Evolutionary conservation across 2,888 invertebrate genomes (phyloP).

Genomic region (Zaprionus lineosus): DNA sequence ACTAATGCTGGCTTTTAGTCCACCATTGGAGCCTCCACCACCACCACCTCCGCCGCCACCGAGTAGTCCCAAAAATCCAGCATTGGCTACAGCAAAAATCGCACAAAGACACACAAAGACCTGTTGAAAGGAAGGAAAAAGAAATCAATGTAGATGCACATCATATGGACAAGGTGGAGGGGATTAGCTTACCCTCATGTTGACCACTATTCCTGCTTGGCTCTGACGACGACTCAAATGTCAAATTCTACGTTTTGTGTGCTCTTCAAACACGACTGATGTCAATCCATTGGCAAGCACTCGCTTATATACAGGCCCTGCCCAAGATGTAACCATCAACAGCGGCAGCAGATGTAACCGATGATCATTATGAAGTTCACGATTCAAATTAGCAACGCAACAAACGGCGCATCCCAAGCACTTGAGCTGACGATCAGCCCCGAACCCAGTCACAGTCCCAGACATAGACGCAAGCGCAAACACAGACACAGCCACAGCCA

Average conservation of each 20-base stretch:
- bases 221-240: slow-evolving; percentile 31
- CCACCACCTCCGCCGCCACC: slow-evolving; percentile 55
- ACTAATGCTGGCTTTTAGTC: slow-evolving; percentile 41
- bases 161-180: not conserved
- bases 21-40: slow-evolving; percentile 19
- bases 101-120: slow-evolving; percentile 74
- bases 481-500: not conserved
- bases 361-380: slow-evolving; percentile 33
- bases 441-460: not conserved
- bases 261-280: slow-evolving; percentile 65
- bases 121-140: slow-evolving; percentile 28
- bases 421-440: not conserved
- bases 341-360: slow-evolving; percentile 26
- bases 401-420: slow-evolving; percentile 32
- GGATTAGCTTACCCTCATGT: slow-evolving; percentile 65
- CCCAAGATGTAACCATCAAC: slow-evolving; percentile 21
- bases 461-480: not conserved
- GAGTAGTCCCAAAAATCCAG: slow-evolving; percentile 66
- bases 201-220: slow-evolving; percentile 51
- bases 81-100: slow-evolving; percentile 71
- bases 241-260: slow-evolving; percentile 31
- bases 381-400: slow-evolving; percentile 51
- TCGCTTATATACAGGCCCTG: slow-evolving; percentile 71
- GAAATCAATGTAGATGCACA: not conserved
- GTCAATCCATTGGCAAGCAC: slow-evolving; percentile 24